Percentiles rank a stretch among this genome's conserved stretches.
phyloP scores from a whole-genome alignment of 2,888 invertebrate genomes.

The Lomographa bimaculata region DNA sequence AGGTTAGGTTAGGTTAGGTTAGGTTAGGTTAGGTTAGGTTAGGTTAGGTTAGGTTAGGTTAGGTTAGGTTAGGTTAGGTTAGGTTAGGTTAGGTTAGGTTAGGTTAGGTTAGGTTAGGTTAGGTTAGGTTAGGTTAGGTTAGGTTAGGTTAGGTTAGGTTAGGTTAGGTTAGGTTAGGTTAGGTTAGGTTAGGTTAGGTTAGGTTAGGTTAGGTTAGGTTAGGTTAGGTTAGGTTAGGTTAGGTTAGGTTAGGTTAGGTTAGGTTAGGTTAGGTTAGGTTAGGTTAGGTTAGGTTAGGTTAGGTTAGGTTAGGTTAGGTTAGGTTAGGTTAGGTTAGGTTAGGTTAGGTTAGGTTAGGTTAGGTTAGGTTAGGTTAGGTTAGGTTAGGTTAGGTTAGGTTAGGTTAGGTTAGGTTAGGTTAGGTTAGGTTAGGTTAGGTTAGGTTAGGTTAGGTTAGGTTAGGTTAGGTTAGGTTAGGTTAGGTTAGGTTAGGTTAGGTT shows the following conservation, averaged over 20 bases:
- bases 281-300: constrained; percentile 21
- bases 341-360: no score
- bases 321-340: no score
- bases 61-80: no score
- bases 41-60: no score
- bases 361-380: constrained; percentile 23
- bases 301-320: no score
- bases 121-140: no score
- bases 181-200: constrained; percentile 27
- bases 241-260: constrained; percentile 19
- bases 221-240: constrained; percentile 30
- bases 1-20: no score
- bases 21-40: no score
- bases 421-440: constrained; percentile 26
- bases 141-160: no score
- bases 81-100: no score
- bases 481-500: constrained; percentile 32
- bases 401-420: constrained; percentile 11
- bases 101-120: no score
- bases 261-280: constrained; percentile 28
- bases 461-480: constrained; percentile 29
- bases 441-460: constrained; percentile 29
- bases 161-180: constrained; percentile 27
- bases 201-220: constrained; percentile 30
- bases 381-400: constrained; percentile 11